Conservation (phyloP, 1,140 invertebrate genomes). For the Agrypnia vestita region DNA sequence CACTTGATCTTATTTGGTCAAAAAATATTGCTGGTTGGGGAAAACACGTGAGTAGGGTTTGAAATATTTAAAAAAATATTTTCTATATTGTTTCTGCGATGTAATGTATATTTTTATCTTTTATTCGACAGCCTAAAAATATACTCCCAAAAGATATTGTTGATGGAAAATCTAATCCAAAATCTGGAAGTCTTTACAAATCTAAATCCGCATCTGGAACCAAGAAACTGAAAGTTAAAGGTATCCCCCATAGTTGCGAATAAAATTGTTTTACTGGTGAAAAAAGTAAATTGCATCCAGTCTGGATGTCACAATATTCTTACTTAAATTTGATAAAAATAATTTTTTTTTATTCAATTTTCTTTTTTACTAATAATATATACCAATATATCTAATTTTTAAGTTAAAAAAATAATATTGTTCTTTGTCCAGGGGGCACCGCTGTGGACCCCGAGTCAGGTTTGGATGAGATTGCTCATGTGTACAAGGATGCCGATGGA, state of each 20-base stretch:
- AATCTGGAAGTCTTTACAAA: constrained; percentile 77
- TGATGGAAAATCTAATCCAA: constrained; percentile 74
- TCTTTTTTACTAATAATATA: no score
- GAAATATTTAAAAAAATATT: neutral
- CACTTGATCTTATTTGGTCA: constrained; percentile 79
- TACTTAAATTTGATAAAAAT: no score
- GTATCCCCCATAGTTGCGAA: constrained; percentile 61
- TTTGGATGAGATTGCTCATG: constrained; percentile 86
- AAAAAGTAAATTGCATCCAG: no score
- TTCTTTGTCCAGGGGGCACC: constrained; percentile 75
- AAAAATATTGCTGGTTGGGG: constrained; percentile 89
- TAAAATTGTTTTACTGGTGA: no score
- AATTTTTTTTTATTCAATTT: no score
- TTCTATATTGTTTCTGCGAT: constrained; percentile 26
- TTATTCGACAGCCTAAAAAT: constrained; percentile 68
- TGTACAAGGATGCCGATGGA: constrained; percentile 77
- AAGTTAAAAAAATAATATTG: neutral
- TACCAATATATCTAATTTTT: no score
- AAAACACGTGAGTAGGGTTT: constrained; percentile 76
- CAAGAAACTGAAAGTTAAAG: constrained; percentile 88
- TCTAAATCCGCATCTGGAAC: constrained; percentile 78
- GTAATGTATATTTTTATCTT: neutral
- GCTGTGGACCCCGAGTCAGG: constrained; percentile 93
- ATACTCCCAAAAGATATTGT: constrained; percentile 74
- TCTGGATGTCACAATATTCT: no score